Percentiles rank a stretch among this genome's conserved stretches.
phyloP scores from a whole-genome alignment of 2,113 vertebrate species.

The Pogonocichla stellata region DNA sequence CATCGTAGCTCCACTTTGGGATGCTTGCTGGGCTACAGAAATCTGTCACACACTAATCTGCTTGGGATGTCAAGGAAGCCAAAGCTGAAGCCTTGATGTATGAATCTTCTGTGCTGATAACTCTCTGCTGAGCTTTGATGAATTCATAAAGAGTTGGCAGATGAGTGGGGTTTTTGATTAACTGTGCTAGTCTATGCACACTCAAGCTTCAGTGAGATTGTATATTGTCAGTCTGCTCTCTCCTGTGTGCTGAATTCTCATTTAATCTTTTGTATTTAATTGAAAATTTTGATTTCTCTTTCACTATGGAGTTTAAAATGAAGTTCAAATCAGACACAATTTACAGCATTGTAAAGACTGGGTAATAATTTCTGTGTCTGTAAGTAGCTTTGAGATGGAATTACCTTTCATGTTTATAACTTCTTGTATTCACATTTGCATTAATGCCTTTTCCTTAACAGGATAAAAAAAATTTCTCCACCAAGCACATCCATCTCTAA shows the following conservation, averaged over 20 bases:
- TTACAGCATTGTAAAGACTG: conserved; percentile 44
- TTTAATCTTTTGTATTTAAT: conserved; percentile 63
- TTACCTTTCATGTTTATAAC: conserved; percentile 61
- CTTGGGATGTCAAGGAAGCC: conserved; percentile 53
- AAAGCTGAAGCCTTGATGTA: conserved; percentile 48
- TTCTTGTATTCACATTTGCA: conserved; percentile 54
- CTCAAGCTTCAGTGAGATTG: conserved; percentile 49
- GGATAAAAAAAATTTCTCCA: conserved; percentile 49
- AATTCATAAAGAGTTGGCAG: conserved; percentile 63
- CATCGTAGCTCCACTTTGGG: background rate
- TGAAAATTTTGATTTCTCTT: conserved; percentile 52
- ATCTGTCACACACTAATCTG: conserved; percentile 60
- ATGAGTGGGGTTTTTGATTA: conserved; percentile 67
- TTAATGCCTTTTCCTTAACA: conserved; percentile 57
- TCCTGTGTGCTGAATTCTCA: conserved; percentile 62
- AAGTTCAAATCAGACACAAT: conserved; percentile 66
- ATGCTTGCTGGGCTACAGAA: conserved; percentile 35
- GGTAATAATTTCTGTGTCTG: conserved; percentile 52
- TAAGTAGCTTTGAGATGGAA: conserved; percentile 58
- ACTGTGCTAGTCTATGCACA: conserved; percentile 44
- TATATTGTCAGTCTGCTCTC: conserved; percentile 62
- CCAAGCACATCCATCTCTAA: background rate
- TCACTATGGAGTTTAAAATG: conserved; percentile 50
- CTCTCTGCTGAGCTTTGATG: conserved; percentile 65
- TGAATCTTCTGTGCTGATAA: conserved; percentile 53